Conservation (phyloP, 2,797 vertebrate genomes). For the Bradypodion ventrale region DNA sequence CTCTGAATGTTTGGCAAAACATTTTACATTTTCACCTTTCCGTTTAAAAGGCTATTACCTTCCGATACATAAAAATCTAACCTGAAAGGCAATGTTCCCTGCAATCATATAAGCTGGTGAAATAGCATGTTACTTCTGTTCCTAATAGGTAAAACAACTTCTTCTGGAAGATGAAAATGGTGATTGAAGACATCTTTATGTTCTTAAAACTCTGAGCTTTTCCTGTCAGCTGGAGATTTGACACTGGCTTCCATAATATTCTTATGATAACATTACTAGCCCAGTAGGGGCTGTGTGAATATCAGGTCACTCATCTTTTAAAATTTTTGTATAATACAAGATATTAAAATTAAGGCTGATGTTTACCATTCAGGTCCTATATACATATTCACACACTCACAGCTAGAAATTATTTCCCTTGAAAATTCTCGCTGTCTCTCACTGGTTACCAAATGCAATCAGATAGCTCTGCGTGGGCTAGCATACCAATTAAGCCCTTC, state of each 20-base stretch:
- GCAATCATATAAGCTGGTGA: conserved; percentile 50
- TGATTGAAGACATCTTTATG: conserved; percentile 63
- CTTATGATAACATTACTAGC: conserved; percentile 63
- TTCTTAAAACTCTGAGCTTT: conserved; percentile 54
- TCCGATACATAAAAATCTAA: conserved; percentile 69
- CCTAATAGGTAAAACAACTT: conserved; percentile 76
- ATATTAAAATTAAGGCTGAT: conserved; percentile 77
- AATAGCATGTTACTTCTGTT: conserved; percentile 63
- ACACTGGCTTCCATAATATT: conserved; percentile 64
- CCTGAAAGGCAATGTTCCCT: conserved; percentile 69
- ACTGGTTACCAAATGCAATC: conserved; percentile 74
- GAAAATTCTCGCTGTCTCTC: conserved; percentile 75
- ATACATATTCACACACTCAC: conserved; percentile 71
- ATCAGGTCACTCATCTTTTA: conserved; percentile 68
- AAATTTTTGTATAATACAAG: conserved; percentile 73
- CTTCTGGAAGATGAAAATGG: conserved; percentile 71
- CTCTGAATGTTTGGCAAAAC: too few relatives aligned
- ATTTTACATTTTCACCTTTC: conserved; percentile 77
- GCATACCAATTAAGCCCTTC: conserved; percentile 76
- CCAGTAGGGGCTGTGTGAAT: conserved; percentile 56
- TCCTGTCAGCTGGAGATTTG: conserved; percentile 68
- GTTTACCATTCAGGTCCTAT: conserved; percentile 74
- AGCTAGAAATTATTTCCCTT: conserved; percentile 76
- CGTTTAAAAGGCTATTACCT: conserved; percentile 74
- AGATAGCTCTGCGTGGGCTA: conserved; percentile 72